phyloP scores from a whole-genome alignment of 2,797 vertebrate genomes.

The Pangasius larnaudii region DNA sequence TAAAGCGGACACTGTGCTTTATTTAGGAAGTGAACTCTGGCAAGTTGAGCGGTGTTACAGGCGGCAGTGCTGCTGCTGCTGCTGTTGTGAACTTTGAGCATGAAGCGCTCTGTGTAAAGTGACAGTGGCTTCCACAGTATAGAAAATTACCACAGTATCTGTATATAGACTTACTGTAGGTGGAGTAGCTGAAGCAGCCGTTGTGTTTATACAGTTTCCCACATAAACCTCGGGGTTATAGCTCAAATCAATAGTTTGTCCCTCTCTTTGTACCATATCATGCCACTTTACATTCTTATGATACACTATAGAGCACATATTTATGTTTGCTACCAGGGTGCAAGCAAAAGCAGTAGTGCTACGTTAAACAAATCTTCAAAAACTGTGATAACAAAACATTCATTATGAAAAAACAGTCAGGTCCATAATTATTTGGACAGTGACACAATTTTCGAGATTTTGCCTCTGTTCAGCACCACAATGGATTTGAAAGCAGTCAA shows the following conservation, averaged over 20 bases:
- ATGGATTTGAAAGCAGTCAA: no score
- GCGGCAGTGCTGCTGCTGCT: background rate
- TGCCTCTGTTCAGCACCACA: no score
- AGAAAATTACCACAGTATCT: no score
- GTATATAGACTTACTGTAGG: background rate
- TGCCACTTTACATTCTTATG: background rate
- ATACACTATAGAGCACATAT: background rate
- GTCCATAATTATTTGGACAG: no score
- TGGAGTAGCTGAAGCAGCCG: background rate
- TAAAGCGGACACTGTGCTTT: conserved; percentile 72
- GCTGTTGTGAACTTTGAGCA: background rate
- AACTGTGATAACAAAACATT: background rate
- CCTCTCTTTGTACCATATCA: background rate
- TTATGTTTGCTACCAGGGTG: background rate
- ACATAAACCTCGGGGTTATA: background rate
- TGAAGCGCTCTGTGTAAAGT: background rate
- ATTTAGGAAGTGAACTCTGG: conserved; percentile 71
- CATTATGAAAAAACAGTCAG: background rate
- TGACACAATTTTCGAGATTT: no score
- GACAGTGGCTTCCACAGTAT: background rate
- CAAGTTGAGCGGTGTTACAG: background rate
- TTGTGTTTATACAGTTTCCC: background rate
- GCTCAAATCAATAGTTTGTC: background rate
- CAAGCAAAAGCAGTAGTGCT: background rate
- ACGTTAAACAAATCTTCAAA: background rate